Evolutionary conservation across 2,113 vertebrate genomes (phyloP), one percentile per base, ranked within the genome.

Genomic region (Halichoeres trimaculatus): DNA sequence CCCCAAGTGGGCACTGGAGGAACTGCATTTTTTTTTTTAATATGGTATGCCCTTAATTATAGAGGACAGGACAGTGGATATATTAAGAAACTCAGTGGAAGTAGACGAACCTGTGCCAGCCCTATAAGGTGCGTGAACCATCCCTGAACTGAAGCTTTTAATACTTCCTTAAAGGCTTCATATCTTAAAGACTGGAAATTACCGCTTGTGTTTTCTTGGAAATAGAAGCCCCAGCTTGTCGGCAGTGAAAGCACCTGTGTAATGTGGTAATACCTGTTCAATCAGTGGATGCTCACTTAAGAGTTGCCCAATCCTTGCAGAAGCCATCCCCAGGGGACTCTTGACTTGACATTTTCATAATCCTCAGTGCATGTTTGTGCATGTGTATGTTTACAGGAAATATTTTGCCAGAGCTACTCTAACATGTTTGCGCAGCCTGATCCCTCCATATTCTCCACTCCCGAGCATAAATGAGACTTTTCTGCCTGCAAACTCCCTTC

Each of bases 261-360:
- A 64, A 78, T 60, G 55, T 3, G 1, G 69, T 74, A 76, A 56
- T 47, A 38, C 63, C 66, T 20, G 64, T 81, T 85, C 54, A 54
- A n/a, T 70, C 53, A 47, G 34, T 1, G 3, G 19, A 2, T 10
- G 10, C 59, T 45, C 9, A 11, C 23, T 66, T 30, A 34, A 40
- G n/a, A 48, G 10, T 74, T 78, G 53, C 2, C 0, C 56, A 68
- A 72, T 50, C 26, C 13, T 9, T 45, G 38, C 3, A 7, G 45
- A 38, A 51, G 66, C 64, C 35, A 26, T 23, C 1, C 52, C 20
- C 2, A 0, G 24, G 60, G 24, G 0, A 45, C 30, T 63, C 38
- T 20, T 19, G n/a, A 22, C 51, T 66, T 24, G 55, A 38, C 26
- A 8, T 36, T 61, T 38, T 48, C 16, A 54, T 57, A 40, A 22